Percentiles rank a stretch among this genome's conserved stretches.
Conservation (phyloP, 2,888 invertebrate genomes). For the Pyrrhosoma nymphula region DNA sequence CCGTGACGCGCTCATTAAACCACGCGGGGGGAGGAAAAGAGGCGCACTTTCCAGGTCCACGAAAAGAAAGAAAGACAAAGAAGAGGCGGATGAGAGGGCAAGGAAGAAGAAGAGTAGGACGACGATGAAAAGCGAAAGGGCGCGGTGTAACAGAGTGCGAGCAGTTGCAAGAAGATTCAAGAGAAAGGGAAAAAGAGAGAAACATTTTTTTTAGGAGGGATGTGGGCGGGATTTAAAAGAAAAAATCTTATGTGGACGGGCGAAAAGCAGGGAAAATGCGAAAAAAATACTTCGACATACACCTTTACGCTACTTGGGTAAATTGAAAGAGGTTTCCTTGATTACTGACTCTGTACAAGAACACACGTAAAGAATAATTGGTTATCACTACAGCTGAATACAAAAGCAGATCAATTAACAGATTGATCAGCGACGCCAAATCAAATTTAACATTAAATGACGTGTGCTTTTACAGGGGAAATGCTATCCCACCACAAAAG, state of each 20-base stretch:
- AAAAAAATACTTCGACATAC: neutral
- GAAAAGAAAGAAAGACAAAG: neutral
- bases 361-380: too few relatives aligned
- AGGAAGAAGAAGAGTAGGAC: neutral
- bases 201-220: neutral
- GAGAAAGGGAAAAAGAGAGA: neutral
- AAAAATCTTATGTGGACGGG: neutral
- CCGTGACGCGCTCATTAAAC: constrained; percentile 64
- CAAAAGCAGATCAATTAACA: too few relatives aligned
- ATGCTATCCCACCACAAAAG: too few relatives aligned
- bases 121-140: neutral
- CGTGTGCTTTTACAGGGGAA: too few relatives aligned
- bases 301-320: too few relatives aligned
- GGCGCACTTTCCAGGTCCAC: neutral
- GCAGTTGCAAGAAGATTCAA: neutral
- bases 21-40: neutral
- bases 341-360: too few relatives aligned
- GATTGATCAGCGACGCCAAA: too few relatives aligned
- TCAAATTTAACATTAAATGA: too few relatives aligned
- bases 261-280: neutral
- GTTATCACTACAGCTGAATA: too few relatives aligned
- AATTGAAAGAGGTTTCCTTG: too few relatives aligned
- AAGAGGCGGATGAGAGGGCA: neutral
- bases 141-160: neutral
- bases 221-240: neutral